A percentile compares a stretch with the other conserved stretches of the same genome.
Conservation (phyloP, 2,113 vertebrate genomes). For the Periophthalmus modestus region DNA sequence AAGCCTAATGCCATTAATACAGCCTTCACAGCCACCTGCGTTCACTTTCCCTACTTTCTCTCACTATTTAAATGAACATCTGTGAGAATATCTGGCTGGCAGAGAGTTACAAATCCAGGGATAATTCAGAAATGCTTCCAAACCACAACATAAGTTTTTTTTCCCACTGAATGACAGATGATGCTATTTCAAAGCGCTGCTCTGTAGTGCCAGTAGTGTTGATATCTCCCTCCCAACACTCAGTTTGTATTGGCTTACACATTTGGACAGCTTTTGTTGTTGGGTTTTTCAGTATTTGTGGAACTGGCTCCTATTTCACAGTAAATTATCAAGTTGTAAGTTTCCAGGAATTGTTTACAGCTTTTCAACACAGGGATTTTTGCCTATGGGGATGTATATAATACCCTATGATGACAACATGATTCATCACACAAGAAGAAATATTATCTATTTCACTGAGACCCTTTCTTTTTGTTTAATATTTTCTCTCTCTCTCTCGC, state of each 20-base stretch:
- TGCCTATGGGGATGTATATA: neutral
- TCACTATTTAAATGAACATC: constrained; percentile 30
- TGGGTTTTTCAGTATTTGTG: constrained; percentile 15
- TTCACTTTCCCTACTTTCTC: constrained; percentile 19
- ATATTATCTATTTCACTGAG: neutral
- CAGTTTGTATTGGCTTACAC: constrained; percentile 18
- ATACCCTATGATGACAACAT: neutral
- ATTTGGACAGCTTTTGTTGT: constrained; percentile 9
- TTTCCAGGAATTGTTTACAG: neutral
- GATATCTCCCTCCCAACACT: constrained; percentile 14
- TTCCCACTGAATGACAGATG: constrained; percentile 20
- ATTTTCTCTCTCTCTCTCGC: too few species aligned
- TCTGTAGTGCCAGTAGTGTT: constrained; percentile 28
- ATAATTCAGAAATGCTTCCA: constrained; percentile 15
- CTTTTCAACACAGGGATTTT: constrained; percentile 1
- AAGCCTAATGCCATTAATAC: constrained; percentile 56
- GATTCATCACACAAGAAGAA: neutral
- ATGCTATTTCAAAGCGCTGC: constrained; percentile 14
- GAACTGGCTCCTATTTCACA: constrained; percentile 10
- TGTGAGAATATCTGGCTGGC: neutral
- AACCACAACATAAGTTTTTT: constrained; percentile 21
- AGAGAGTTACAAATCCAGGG: neutral
- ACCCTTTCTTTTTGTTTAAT: neutral
- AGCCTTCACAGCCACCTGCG: constrained; percentile 60
- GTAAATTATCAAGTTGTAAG: neutral